phyloP scores from a whole-genome alignment of 2,888 invertebrate species.

The Prosapia bicincta region DNA sequence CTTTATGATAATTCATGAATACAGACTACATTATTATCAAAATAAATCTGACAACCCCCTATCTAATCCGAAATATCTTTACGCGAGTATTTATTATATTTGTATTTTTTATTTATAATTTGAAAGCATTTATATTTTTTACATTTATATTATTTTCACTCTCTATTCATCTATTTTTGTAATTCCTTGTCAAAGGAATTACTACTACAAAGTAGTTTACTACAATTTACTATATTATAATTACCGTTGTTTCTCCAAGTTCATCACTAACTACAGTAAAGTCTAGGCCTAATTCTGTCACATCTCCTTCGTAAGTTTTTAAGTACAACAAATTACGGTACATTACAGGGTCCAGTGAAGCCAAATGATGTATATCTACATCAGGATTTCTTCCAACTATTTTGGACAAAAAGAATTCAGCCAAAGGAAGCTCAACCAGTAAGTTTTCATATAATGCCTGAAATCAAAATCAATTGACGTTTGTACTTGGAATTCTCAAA shows the following conservation, averaged over 20 bases:
- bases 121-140: background rate
- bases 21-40: too few relatives aligned
- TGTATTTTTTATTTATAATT: too few relatives aligned
- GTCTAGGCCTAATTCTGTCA: slow-evolving; percentile 84
- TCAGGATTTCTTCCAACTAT: slow-evolving; percentile 72
- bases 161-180: too few relatives aligned
- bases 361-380: slow-evolving; percentile 87
- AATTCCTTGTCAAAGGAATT: too few relatives aligned
- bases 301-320: slow-evolving; percentile 81
- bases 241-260: slow-evolving; percentile 79
- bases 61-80: too few relatives aligned
- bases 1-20: too few relatives aligned
- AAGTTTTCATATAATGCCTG: slow-evolving; percentile 93
- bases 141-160: too few relatives aligned
- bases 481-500: too few relatives aligned
- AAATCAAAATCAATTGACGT: slow-evolving; percentile 27
- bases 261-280: slow-evolving; percentile 90
- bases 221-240: too few relatives aligned
- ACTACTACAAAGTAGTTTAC: too few relatives aligned
- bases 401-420: slow-evolving; percentile 92
- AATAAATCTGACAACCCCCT: too few relatives aligned
- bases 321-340: slow-evolving; percentile 87
- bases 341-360: slow-evolving; percentile 88
- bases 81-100: too few relatives aligned
- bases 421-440: slow-evolving; percentile 89